phyloP scores from a whole-genome alignment of 2,113 vertebrate genomes.

The Malurus cyaneus region DNA sequence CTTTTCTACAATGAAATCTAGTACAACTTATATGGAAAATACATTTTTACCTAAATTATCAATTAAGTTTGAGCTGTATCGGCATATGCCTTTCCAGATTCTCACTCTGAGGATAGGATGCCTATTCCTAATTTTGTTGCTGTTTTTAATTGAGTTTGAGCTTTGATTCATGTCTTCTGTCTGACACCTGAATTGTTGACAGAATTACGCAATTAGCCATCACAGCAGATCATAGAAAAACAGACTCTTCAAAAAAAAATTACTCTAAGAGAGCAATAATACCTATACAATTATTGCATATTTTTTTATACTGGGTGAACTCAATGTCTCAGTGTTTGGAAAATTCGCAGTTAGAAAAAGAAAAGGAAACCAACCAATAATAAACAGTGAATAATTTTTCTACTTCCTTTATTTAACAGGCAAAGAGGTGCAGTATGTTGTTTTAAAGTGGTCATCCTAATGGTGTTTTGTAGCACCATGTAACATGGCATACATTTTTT shows the following conservation, averaged over 20 bases:
- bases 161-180: slow-evolving; percentile 1
- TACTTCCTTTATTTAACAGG: neutral
- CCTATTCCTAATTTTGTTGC: neutral
- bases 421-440: neutral
- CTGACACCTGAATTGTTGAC: neutral
- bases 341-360: neutral
- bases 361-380: neutral
- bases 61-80: neutral
- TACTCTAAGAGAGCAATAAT: neutral
- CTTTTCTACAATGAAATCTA: neutral
- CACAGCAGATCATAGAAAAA: neutral
- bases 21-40: neutral
- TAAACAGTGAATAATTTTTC: neutral
- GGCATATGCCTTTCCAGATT: neutral
- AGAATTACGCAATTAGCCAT: neutral
- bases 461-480: neutral
- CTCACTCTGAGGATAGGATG: neutral
- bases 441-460: neutral
- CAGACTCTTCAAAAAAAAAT: neutral
- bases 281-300: neutral
- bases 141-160: neutral
- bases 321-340: neutral
- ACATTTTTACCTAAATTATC: neutral
- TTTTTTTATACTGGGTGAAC: neutral
- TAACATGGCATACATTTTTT: neutral